Conservation (phyloP, 2,113 vertebrate genomes). For the Phylloscopus whistleri region DNA sequence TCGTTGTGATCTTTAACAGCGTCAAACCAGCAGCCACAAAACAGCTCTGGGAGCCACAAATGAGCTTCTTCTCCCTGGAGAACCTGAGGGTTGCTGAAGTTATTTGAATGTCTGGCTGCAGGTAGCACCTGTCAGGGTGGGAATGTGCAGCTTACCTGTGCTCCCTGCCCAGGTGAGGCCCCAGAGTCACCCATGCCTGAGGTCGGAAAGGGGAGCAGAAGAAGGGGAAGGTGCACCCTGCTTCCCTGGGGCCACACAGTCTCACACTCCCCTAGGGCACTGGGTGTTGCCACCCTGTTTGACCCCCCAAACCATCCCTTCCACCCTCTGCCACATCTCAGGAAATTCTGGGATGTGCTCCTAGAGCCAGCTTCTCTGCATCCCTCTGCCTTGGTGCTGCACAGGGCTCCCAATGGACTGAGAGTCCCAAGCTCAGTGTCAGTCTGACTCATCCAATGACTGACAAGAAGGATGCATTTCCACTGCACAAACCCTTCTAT, state of each 20-base stretch:
- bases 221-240: background rate
- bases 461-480: background rate
- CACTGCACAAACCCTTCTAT: background rate
- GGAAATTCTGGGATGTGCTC: background rate
- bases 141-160: background rate
- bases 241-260: background rate
- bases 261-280: background rate
- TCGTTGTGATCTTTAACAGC: too few relatives aligned
- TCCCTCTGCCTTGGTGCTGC: background rate
- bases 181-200: fast-evolving
- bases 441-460: background rate
- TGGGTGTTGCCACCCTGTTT: background rate
- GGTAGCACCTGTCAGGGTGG: background rate
- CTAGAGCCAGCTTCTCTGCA: background rate
- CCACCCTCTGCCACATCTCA: background rate
- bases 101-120: background rate
- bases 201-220: fast-evolving
- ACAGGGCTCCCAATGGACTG: background rate
- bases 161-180: background rate
- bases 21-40: background rate
- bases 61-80: background rate
- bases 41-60: background rate
- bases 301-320: background rate
- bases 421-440: background rate
- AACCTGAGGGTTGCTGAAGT: background rate